phyloP scores from a whole-genome alignment of 2,113 vertebrate genomes.

The Poeciliopsis retropinna region DNA sequence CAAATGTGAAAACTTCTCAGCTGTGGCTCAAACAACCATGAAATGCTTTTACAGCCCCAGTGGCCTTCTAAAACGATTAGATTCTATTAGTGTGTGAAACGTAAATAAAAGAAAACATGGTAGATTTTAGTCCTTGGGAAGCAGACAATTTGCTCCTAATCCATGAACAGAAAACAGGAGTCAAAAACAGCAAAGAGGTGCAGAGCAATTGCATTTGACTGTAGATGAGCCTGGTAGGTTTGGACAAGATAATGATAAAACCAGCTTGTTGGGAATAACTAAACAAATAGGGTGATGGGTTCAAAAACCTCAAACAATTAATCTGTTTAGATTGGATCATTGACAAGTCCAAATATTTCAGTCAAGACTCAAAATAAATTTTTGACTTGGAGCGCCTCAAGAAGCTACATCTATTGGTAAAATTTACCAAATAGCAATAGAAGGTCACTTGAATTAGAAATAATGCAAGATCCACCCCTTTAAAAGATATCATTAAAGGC shows the following conservation, averaged over 20 bases:
- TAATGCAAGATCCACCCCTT: no score
- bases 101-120: slow-evolving; percentile 50
- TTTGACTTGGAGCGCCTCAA: no score
- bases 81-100: slow-evolving; percentile 60
- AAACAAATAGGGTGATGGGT: no score
- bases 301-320: no score
- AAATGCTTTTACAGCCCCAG: slow-evolving; percentile 52
- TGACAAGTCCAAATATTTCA: neutral
- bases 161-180: slow-evolving; percentile 15
- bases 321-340: neutral
- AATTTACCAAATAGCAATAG: no score
- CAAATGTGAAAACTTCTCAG: slow-evolving; percentile 63
- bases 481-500: slow-evolving; percentile 2
- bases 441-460: no score
- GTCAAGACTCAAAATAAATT: neutral
- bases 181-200: slow-evolving; percentile 2
- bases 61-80: slow-evolving; percentile 59
- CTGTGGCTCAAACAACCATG: slow-evolving; percentile 47
- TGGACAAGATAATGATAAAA: neutral
- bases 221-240: slow-evolving; percentile 1
- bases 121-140: slow-evolving; percentile 28
- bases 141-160: slow-evolving; percentile 26
- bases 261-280: no score
- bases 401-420: no score
- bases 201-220: neutral